Evolutionary conservation across 2,797 vertebrate species (phyloP), one percentile per base, ranked within the genome.

Genomic region (Simalia tracyae): DNA sequence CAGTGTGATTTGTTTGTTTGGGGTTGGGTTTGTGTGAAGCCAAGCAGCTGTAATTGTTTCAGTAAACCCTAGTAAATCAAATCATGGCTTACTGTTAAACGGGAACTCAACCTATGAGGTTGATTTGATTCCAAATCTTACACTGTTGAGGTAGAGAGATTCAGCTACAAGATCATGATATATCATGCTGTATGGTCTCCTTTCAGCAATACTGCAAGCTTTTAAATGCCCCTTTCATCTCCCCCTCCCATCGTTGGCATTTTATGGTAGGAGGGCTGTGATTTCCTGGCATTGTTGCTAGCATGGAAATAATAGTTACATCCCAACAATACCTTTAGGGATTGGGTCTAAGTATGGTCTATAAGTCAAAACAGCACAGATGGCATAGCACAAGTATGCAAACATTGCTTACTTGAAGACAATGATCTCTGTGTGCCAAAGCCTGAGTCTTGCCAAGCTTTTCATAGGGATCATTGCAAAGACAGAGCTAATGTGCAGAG

Each of bases 341-440:
- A 92, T 57, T 64, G 19, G 59, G 59, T 50, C 92, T 42, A 63
- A 90, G 66, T 63, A 56, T 86, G 63, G 76, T 26, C 76, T 90
- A 63, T 84, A 87, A 36, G 64, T 84, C 89, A 90, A 28, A 90
- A 90, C 59, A 64, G 68, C 57, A 76, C 88, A 87, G 68, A 87
- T 63, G 59, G 46, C 24, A 61, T 76, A 81, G 89, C 42, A 56
- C 87, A 92, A 84, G 91, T 66, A 90, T 56, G 31, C 84, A 86
- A 76, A 54, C 54, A 60, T 81, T 90, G 57, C 89, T 90, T 90
- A 87, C 89, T 92, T 92, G 66, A 84, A 92, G 72, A 84, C 76
- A 89, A 92, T 92, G 91, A 87, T 90, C 85, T 90, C 87, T 90
- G 92, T 90, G 66, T 87, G 88, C 66, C 89, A 92, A 87, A 61